Conservation (phyloP, 2,797 vertebrate species). For the Crenuchus spilurus region DNA sequence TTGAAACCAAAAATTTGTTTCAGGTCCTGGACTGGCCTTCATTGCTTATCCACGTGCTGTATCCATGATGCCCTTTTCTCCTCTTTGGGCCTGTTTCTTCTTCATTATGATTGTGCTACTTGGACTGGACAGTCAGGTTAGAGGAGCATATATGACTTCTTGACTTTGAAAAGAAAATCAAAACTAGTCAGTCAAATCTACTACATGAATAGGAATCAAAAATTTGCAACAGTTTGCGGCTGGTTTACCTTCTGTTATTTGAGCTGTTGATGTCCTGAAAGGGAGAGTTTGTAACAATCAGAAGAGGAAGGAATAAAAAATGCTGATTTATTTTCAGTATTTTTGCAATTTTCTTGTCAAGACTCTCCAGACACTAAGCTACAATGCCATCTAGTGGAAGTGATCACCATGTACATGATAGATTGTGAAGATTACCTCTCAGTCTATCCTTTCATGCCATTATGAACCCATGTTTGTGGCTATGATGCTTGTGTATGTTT, state of each 20-base stretch:
- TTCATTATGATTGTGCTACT: constrained; percentile 95
- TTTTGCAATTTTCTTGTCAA: too few relatives aligned
- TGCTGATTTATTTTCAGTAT: too few relatives aligned
- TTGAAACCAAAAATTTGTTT: neutral
- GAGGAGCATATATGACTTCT: neutral
- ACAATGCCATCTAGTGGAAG: too few relatives aligned
- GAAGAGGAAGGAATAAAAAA: too few relatives aligned
- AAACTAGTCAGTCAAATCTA: neutral
- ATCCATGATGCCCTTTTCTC: constrained; percentile 95
- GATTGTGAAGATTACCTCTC: too few relatives aligned
- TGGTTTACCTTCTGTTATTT: too few relatives aligned
- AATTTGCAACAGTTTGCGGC: neutral
- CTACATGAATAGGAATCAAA: neutral
- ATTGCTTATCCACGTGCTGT: constrained; percentile 96
- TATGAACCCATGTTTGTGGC: neutral
- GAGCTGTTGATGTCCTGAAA: too few relatives aligned
- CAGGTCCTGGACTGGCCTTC: constrained; percentile 96
- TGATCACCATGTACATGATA: too few relatives aligned
- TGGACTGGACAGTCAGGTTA: constrained; percentile 95
- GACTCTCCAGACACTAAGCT: too few relatives aligned
- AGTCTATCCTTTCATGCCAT: too few relatives aligned
- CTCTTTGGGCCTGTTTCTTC: constrained; percentile 95
- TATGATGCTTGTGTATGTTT: too few relatives aligned
- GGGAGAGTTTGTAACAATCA: too few relatives aligned
- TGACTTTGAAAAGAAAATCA: neutral